A percentile compares a stretch with the other conserved stretches of the same genome.
phyloP scores from a whole-genome alignment of 92 coral and sea anemone genomes.

The Diadumene lineata region DNA sequence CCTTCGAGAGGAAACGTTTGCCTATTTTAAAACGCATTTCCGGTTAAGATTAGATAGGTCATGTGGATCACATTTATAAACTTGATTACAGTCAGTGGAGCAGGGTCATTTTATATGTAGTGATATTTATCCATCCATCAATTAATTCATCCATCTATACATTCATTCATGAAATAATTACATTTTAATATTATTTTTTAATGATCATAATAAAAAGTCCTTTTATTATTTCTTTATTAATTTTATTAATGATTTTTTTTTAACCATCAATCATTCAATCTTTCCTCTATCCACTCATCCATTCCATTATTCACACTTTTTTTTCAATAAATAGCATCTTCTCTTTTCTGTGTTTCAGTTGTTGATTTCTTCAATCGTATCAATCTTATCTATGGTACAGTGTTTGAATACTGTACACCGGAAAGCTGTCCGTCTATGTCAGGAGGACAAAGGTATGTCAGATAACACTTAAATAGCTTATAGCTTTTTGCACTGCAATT shows the following conservation, averaged over 20 bases:
- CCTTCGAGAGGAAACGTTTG: not conserved
- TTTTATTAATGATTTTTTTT: no score
- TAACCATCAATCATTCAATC: not conserved
- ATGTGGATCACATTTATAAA: no score
- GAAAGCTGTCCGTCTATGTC: slow-evolving; percentile 92
- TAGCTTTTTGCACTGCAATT: no score
- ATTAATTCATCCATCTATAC: not conserved
- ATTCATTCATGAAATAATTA: no score
- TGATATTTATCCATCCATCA: not conserved
- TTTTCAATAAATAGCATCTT: not conserved
- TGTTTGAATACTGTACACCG: slow-evolving; percentile 87
- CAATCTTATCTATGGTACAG: slow-evolving; percentile 92
- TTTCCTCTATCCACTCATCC: not conserved
- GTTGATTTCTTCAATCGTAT: slow-evolving; percentile 98
- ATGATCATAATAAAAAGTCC: not conserved
- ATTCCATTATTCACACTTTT: not conserved
- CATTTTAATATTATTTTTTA: no score
- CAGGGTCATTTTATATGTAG: not conserved
- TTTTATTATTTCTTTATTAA: not conserved
- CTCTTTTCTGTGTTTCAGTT: slow-evolving; percentile 61
- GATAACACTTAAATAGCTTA: not conserved
- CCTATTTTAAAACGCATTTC: not conserved
- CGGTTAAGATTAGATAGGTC: no score
- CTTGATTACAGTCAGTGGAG: no score
- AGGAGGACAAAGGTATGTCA: slow-evolving; percentile 87